phyloP scores from a whole-genome alignment of 53 echinoderm and acorn worm genomes.

The Echinarachnius parma region DNA sequence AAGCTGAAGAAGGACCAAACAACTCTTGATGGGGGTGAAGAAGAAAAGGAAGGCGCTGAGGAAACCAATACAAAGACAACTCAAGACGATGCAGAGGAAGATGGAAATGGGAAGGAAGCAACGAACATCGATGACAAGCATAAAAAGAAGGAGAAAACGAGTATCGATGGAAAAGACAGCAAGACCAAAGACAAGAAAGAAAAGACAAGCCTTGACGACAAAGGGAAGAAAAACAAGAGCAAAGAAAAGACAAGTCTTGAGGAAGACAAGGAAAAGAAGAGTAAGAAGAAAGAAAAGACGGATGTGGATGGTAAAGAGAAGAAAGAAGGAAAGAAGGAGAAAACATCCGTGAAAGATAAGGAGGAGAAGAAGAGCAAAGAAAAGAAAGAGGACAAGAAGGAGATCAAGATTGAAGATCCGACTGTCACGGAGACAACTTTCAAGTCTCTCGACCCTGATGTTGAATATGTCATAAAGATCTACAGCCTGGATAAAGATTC shows the following conservation, averaged over 20 bases:
- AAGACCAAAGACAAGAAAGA: neutral
- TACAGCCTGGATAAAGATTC: constrained; percentile 65
- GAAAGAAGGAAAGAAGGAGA: constrained; percentile 19
- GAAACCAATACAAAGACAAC: constrained; percentile 8
- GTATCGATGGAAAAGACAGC: constrained; percentile 23
- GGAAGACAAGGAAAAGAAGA: constrained; percentile 6
- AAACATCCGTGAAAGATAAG: neutral
- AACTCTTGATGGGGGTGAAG: too few species aligned
- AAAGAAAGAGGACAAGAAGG: constrained; percentile 43
- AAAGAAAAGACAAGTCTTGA: neutral
- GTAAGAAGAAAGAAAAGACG: constrained; percentile 30
- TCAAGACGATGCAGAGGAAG: neutral
- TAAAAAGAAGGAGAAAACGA: constrained; percentile 45
- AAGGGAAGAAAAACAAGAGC: neutral
- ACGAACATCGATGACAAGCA: constrained; percentile 32
- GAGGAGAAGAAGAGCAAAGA: constrained; percentile 7
- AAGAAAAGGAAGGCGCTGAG: constrained; percentile 1
- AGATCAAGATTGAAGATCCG: constrained; percentile 60
- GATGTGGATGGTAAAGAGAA: neutral
- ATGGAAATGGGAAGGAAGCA: neutral
- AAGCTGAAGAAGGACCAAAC: too few species aligned
- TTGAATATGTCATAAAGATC: constrained; percentile 72
- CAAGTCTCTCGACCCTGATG: constrained; percentile 59
- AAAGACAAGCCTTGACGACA: neutral
- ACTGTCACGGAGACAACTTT: constrained; percentile 46